A percentile compares a stretch with the other conserved stretches of the same genome.
Conservation (phyloP, 2,797 vertebrate species). For the Pagetopsis macropterus region DNA sequence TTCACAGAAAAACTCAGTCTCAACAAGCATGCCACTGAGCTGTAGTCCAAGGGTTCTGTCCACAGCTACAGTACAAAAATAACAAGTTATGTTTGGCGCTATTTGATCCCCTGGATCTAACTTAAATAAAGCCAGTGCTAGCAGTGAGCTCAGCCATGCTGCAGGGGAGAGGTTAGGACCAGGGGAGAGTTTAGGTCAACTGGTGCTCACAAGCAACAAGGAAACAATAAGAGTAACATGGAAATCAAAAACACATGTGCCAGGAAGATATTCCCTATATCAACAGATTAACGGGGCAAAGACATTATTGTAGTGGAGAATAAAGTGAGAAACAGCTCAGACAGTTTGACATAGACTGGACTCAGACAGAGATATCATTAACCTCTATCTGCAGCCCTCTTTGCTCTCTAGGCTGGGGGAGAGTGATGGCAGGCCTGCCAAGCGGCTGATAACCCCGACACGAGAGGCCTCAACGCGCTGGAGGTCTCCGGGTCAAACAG, state of each 20-base stretch:
- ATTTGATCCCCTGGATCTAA: constrained; percentile 75
- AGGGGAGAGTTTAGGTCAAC: constrained; percentile 49
- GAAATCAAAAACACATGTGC: constrained; percentile 10
- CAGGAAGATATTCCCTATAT: neutral
- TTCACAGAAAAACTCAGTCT: constrained; percentile 47
- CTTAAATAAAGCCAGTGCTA: constrained; percentile 70
- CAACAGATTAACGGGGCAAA: neutral
- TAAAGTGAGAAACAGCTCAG: neutral
- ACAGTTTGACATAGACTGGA: constrained; percentile 2
- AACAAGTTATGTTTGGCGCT: constrained; percentile 75
- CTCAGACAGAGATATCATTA: constrained; percentile 38
- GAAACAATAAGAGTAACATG: constrained; percentile 3
- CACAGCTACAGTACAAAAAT: constrained; percentile 69
- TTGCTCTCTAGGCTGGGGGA: constrained; percentile 41
- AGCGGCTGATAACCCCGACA: constrained; percentile 75
- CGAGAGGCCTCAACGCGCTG: constrained; percentile 43
- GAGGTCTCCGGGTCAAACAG: constrained; percentile 49
- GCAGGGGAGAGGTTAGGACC: constrained; percentile 53
- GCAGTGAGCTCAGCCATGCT: constrained; percentile 65
- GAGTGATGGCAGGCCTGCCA: constrained; percentile 64
- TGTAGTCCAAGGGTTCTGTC: constrained; percentile 58
- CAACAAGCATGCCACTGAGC: constrained; percentile 46
- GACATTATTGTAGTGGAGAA: neutral
- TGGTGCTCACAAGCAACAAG: constrained; percentile 36
- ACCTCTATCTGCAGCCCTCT: constrained; percentile 41